Conservation (phyloP, 2,888 invertebrate species). For the Pyrochroa serraticornis region DNA sequence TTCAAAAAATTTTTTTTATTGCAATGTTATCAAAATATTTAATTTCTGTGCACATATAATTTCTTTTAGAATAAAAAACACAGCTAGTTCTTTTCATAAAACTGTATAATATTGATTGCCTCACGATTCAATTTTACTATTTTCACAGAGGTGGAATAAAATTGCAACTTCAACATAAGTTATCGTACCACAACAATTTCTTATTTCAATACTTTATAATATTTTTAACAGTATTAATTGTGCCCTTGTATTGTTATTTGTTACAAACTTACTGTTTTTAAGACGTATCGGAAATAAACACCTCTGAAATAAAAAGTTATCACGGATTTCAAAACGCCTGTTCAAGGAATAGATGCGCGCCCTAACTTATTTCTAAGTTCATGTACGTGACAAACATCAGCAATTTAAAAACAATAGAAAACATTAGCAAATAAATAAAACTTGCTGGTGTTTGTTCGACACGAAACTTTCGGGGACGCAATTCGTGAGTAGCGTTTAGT, state of each 20-base stretch:
- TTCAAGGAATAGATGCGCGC: neutral
- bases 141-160: conserved; percentile 42
- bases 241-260: conserved; percentile 56
- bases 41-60: conserved; percentile 53
- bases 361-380: neutral
- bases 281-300: conserved; percentile 16
- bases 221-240: conserved; percentile 54
- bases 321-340: neutral
- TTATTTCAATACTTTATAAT: conserved; percentile 48
- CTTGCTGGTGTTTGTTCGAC: neutral
- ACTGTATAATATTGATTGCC: conserved; percentile 57
- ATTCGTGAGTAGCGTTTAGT: conserved; percentile 4
- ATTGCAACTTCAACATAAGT: conserved; percentile 52
- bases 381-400: neutral
- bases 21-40: conserved; percentile 59
- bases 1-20: conserved; percentile 48
- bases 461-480: neutral
- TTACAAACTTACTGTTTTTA: conserved; percentile 32
- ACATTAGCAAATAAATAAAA: too few relatives aligned
- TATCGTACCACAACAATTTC: conserved; percentile 53
- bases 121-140: conserved; percentile 49
- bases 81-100: conserved; percentile 52
- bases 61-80: conserved; percentile 56
- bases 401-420: too few relatives aligned
- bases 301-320: conserved; percentile 3